Conservation (phyloP, 2,113 vertebrate species). For the Athene cunicularia region DNA sequence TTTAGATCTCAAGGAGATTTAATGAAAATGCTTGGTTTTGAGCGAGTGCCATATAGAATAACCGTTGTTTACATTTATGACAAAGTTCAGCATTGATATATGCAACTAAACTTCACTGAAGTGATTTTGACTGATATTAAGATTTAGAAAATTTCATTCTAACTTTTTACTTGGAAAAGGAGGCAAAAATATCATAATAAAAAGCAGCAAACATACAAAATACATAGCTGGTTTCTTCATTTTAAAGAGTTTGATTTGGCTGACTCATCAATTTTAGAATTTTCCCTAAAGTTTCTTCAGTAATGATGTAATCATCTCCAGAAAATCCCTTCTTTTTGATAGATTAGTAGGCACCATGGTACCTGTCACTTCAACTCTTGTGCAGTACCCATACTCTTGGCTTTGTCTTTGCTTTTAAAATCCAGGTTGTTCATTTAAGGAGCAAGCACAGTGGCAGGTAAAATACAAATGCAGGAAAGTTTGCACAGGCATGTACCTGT, state of each 20-base stretch:
- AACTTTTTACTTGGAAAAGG: neutral
- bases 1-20: neutral
- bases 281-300: neutral
- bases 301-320: neutral
- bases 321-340: neutral
- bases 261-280: neutral
- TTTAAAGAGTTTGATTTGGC: neutral
- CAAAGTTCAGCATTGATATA: neutral
- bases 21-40: neutral
- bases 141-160: neutral
- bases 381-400: neutral
- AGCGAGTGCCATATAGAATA: neutral
- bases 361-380: neutral
- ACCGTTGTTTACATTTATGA: neutral
- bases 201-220: neutral
- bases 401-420: neutral
- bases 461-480: neutral
- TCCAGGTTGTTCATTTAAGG: neutral
- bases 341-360: neutral
- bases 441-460: neutral
- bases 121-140: neutral
- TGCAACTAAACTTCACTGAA: neutral
- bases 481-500: accelerated
- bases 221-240: neutral
- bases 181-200: neutral